These are phyloP conservation scores for Yponomeuta cagnagella DNA, from an alignment of 2,888 invertebrate species.

Conservation along the genomic window DNA sequence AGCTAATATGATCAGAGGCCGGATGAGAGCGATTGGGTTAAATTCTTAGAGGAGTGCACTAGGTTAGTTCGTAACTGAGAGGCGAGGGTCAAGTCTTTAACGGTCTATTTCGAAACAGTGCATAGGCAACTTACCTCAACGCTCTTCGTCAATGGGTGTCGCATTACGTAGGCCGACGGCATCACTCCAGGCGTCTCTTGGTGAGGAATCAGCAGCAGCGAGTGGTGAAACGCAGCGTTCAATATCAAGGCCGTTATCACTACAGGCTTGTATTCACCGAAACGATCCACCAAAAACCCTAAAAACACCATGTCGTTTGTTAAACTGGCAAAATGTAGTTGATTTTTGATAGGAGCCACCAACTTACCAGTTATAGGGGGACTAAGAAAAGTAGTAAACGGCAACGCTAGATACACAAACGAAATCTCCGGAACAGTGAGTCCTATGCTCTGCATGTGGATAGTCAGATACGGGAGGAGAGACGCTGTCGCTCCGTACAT, in stretches of 20 bases:
- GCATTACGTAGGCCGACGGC: constrained; percentile 85
- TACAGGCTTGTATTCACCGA: constrained; percentile 89
- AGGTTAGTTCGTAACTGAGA: constrained; percentile 44
- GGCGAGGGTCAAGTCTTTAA: constrained; percentile 42
- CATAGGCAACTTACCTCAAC: constrained; percentile 74
- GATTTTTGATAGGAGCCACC: background rate
- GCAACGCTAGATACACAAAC: constrained; percentile 89
- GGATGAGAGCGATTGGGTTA: constrained; percentile 72
- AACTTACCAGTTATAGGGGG: constrained; percentile 86
- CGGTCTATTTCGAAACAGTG: no score
- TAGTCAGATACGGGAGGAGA: constrained; percentile 88
- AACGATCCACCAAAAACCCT: constrained; percentile 91
- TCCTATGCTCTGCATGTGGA: constrained; percentile 94
- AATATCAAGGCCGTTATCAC: constrained; percentile 85
- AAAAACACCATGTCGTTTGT: constrained; percentile 34
- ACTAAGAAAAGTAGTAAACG: constrained; percentile 89
- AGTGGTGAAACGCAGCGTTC: constrained; percentile 87
- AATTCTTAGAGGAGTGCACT: constrained; percentile 63
- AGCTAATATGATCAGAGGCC: constrained; percentile 64
- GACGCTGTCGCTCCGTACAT: constrained; percentile 91
- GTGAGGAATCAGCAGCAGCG: constrained; percentile 85
- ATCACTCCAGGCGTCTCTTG: constrained; percentile 85
- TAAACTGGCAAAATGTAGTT: no score
- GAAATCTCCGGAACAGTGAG: constrained; percentile 91
- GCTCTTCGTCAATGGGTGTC: constrained; percentile 81